Base-by-base conservation (phyloP, 2,888 invertebrate species). In the Eupeodes luniger region DNA sequence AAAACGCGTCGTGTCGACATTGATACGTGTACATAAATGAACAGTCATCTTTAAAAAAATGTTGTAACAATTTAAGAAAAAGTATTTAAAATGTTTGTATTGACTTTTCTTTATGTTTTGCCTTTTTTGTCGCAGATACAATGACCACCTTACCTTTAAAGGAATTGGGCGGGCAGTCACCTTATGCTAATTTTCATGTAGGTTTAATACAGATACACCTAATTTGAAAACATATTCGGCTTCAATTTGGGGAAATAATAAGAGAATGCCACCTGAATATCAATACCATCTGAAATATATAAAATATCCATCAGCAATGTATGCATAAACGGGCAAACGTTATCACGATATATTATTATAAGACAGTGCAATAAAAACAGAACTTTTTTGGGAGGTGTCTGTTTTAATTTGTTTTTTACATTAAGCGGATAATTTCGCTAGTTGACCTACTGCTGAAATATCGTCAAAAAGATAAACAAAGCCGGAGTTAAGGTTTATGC, bases 281-380 rank as follows among this genome's bases (percentile, higher is more conserved):
- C 51, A 87, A 87, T 59, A 47, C 16, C 19, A 75, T 19, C 66
- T 76, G 72, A 79, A 12, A 44, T 82, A 82, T 70, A 2, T 49
- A 82, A 82, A 64, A 61, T 47, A 55, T 67, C 36, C 14, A 47
- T 62, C 62, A 78, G 44, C 74, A 61, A 75, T 62, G 55, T 12
- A 3, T 27, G 19, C 81, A 27, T 78, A n/a, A 82, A 69, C 70
- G 62, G 57, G 40, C 19, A 75, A 83, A 83, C 79, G 86, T 83
- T 87, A 79, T 74, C 75, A 64, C 51, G 53, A 59, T 36, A 7
- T 40, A 40, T 40, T 34, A 14, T 5, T 34, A 55, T 70, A 19
- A 57, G 36, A 40, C 64, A 82, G 70, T 69, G 70, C 69, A 59
- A 70, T 36, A 44, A 47, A 75, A 53, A 57, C 36, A 69, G 16